phyloP scores from a whole-genome alignment of 2,113 vertebrate genomes.

The Casuarius casuarius region DNA sequence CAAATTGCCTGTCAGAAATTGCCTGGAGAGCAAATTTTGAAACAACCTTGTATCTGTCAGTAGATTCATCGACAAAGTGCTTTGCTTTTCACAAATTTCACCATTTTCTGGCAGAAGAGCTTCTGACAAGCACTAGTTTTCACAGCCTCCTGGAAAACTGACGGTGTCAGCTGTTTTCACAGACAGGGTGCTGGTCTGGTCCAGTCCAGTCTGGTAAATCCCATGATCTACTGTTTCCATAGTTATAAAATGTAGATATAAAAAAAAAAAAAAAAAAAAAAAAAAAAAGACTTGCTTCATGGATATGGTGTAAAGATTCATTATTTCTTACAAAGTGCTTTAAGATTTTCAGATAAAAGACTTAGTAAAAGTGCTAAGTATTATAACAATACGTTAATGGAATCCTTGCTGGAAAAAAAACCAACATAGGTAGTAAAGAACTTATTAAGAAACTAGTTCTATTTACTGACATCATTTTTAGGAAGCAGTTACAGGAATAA shows the following conservation, averaged over 20 bases:
- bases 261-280: no score
- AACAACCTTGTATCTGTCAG: not conserved
- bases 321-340: not conserved
- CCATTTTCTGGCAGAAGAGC: not conserved
- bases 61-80: not conserved
- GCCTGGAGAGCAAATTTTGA: not conserved
- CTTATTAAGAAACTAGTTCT: not conserved
- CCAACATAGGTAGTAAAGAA: not conserved
- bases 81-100: not conserved
- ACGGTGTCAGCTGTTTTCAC: not conserved
- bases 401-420: not conserved
- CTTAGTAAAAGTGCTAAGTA: not conserved
- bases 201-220: not conserved
- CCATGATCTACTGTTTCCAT: not conserved
- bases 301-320: not conserved
- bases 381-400: not conserved
- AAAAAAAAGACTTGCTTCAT: no score
- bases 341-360: not conserved
- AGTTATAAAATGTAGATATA: not conserved
- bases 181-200: not conserved
- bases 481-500: not conserved
- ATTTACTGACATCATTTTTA: not conserved
- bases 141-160: not conserved
- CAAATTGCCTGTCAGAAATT: not conserved
- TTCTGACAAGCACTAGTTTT: not conserved